Evolutionary conservation across 1,140 invertebrate species (phyloP), one percentile per base, ranked within the genome.

Genomic region (Thrips palmi): DNA sequence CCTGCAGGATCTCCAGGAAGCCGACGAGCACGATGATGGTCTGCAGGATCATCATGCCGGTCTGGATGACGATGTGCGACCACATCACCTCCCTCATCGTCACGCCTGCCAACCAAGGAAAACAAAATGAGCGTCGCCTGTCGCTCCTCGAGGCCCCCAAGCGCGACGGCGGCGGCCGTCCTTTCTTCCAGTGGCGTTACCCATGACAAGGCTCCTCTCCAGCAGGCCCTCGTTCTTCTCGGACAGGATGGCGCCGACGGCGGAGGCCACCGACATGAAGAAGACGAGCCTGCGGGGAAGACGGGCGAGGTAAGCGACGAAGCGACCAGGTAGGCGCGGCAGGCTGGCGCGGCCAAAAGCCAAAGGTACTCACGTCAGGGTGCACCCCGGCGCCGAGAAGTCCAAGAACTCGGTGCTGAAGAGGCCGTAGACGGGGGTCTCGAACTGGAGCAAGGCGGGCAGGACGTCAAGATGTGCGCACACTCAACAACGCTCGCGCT

Each of bases 181-280:
- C n/a, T n/a, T 23, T 38, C 12, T n/a, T n/a, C n/a, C n/a, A n/a
- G n/a, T n/a, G n/a, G n/a, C 15, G 7, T 69, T 71, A 54, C 81
- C 83, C 25, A 81, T 79, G 1, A 92, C 84, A 20, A 87, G 60
- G 30, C 77, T 81, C 43, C 87, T 65, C 53, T 93, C 86, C 34
- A 91, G 52, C 45, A 87, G 70, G n/a, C 87, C 86, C 54, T 88
- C 84, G 49, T 56, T 75, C 44, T 83, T 71, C 52, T 96, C 91
- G 33, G 89, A 70, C 37, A 96, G 68, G 68, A 94, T 81, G 0
- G 84, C 74, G 2, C 86, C 77, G 0, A 88, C 86, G 3, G 88
- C 94, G 34, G 92, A 62, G 23, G 87, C 87, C n/a, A 91, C 82
- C 1, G 89, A 86, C 50, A 93, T 67, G 60, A 93, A 92, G 63